Evolutionary conservation across 2,888 invertebrate species (phyloP), one percentile per base, ranked within the genome.

Genomic region (Prosapia bicincta): DNA sequence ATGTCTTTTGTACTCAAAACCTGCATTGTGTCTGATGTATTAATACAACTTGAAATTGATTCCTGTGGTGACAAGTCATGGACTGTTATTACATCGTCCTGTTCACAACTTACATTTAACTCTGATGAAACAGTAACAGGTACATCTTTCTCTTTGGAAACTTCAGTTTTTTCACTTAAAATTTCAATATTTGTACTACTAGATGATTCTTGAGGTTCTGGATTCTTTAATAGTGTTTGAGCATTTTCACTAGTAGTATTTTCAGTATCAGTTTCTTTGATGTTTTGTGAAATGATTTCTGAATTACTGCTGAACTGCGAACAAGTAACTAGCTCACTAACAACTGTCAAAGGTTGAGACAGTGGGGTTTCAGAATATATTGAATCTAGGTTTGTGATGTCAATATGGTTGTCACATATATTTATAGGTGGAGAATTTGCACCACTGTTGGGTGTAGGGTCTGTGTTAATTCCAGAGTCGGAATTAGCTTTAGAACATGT

Each of bases 381-480:
- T 54, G n/a, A 20, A 20, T 54, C 67, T 67, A 26, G 0, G 25
- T 25, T 3, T 26, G 67, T 10, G 15, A 67, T 26, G n/a, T 67
- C 26, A 67, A 26, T 26, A 25, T 13, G 26, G n/a, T 25, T 25
- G 26, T 25, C 25, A 15, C 13, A 25, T 26, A 25, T 67, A 26
- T 67, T 54, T 5, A 72, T 71, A 26, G 75, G 78, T 0, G 79
- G 78, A 2, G 79, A 75, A 66, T 79, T 76, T 25, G 77, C 75
- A n/a, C 78, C 80, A 30, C 79, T 78, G 69, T 79, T 78, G 3
- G 78, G 77, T 7, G 77, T 77, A 2, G 78, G 79, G 71, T 81
- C 79, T 15, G 79, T 81, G 66, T 80, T 75, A 32, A 80, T 81
- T 13, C 80, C 81, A 0, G 80, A 80, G 68, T 81, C 81, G 9